Evolutionary conservation across 1,140 invertebrate genomes (phyloP), one percentile per base, ranked within the genome.

Genomic region (Heliconius melpomene): DNA sequence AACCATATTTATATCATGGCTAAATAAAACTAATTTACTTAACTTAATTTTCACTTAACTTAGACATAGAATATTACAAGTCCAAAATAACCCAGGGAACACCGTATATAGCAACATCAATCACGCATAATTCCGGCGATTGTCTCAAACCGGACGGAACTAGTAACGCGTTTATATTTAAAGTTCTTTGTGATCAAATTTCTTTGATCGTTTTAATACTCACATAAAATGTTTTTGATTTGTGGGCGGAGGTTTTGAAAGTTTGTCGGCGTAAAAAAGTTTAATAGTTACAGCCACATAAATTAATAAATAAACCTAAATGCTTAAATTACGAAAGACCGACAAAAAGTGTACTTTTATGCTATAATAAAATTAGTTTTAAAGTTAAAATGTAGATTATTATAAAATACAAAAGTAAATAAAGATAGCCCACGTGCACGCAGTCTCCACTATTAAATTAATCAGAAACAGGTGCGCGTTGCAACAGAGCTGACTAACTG

Each of bases 91-190:
- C 0, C 71, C 7, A 38, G 36, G n/a, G 46, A 54, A 36, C 16
- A 72, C 20, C 7, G 7, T 40, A 36, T 72, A 72, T 20, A 40
- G 71, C 9, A 6, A 40, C 71, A 72, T 72, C 71, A 72, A 72
- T 72, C 36, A 40, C 71, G 70, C 13, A 66, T 57, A 50, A 82
- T 82, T 82, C 80, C 80, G 80, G 77, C 74, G 54, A 82, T 82
- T 82, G 80, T 82, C 52, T 79, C 5, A 9, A 36, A 78, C 74
- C 80, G 77, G 77, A 78, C 71, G 74, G 70, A 74, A 79, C 66
- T 72, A 29, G 9, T 40, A 72, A 72, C 36, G 71, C 36, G 20
- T 72, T 72, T 72, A 72, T 72, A 38, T 72, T 40, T 38, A 72
- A 72, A 72, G 71, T 72, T 66, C 60, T 66, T 66, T 66, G 60